phyloP scores from a whole-genome alignment of 2,888 invertebrate species.

The Phyto melanocephala region DNA sequence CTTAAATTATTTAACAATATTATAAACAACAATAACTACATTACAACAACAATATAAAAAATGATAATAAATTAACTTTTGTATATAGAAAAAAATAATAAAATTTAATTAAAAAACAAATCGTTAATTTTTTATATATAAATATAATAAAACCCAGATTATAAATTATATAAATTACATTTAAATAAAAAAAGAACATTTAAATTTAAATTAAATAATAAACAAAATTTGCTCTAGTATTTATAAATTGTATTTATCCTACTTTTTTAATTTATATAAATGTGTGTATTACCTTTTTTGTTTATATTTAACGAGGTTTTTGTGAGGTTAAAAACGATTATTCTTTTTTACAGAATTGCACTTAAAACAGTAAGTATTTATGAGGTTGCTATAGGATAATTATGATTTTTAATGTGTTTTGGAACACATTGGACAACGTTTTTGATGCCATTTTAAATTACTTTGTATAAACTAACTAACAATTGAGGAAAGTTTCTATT shows the following conservation, averaged over 20 bases:
- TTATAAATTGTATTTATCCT: constrained; percentile 48
- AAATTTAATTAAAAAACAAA: constrained; percentile 33
- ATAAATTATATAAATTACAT: constrained; percentile 41
- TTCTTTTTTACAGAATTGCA: no score
- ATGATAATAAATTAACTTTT: constrained; percentile 26
- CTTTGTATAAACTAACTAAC: no score
- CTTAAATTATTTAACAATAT: constrained; percentile 36
- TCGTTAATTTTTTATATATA: constrained; percentile 61
- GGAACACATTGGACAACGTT: no score
- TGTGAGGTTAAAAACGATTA: neutral
- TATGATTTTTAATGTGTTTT: no score
- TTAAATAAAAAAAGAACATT: neutral
- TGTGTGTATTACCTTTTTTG: constrained; percentile 1
- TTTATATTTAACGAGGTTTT: constrained; percentile 38
- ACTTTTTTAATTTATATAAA: constrained; percentile 16
- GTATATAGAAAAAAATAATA: constrained; percentile 52
- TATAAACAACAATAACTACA: constrained; percentile 22
- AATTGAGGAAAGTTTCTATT: no score
- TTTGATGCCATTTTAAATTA: no score
- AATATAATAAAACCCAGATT: constrained; percentile 21
- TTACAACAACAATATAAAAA: constrained; percentile 29
- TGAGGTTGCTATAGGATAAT: no score
- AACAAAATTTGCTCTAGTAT: constrained; percentile 48
- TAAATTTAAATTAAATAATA: constrained; percentile 14
- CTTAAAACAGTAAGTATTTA: no score